Conservation (phyloP, 2,888 invertebrate genomes). For the Luperina testacea region DNA sequence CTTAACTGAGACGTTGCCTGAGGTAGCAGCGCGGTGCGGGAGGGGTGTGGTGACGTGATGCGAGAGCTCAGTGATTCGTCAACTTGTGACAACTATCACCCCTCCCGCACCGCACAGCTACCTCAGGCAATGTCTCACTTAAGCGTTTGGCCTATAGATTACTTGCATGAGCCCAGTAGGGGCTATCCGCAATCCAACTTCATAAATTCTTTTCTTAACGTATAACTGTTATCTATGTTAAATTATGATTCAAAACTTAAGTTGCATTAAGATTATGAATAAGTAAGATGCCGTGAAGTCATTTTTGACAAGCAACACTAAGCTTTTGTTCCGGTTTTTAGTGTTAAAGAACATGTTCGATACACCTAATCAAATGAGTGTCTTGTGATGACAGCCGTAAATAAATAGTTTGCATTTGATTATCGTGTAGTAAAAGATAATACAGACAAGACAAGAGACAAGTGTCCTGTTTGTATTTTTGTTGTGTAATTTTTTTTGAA, state of each 20-base stretch:
- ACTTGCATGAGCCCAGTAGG: too few relatives aligned
- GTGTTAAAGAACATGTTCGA: constrained; percentile 31
- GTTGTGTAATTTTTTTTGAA: background rate
- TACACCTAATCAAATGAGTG: constrained; percentile 5
- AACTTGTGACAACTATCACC: too few relatives aligned
- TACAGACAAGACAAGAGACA: background rate
- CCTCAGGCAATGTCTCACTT: too few relatives aligned
- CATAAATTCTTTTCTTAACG: background rate
- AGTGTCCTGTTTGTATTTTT: background rate
- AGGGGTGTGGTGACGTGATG: too few relatives aligned
- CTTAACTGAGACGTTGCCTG: too few relatives aligned
- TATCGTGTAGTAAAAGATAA: background rate
- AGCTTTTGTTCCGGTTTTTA: constrained; percentile 20
- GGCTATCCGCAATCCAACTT: too few relatives aligned
- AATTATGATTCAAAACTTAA: background rate
- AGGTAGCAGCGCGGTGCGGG: too few relatives aligned
- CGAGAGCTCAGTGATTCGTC: too few relatives aligned
- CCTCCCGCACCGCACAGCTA: too few relatives aligned
- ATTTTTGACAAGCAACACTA: constrained; percentile 24
- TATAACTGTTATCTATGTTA: background rate
- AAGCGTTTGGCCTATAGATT: too few relatives aligned
- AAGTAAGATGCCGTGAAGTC: background rate
- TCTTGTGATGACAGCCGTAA: constrained; percentile 23
- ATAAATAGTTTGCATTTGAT: constrained; percentile 8
- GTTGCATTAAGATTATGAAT: background rate